A percentile compares a stretch with the other conserved stretches of the same genome.
phyloP scores from a whole-genome alignment of 2,797 vertebrate species.

The Sternarchorhynchus goeldii region DNA sequence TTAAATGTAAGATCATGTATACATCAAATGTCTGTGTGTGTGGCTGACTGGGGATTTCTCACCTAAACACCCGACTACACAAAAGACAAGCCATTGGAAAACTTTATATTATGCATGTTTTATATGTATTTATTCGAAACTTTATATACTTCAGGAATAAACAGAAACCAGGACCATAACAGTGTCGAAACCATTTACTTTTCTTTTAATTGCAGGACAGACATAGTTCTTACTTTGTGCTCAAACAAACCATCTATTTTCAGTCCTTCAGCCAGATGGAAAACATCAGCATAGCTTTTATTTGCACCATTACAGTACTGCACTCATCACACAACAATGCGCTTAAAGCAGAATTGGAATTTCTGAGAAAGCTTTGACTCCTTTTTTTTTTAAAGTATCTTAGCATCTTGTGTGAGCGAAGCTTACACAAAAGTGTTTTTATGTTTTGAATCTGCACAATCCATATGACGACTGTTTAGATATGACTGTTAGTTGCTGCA shows the following conservation, averaged over 20 bases:
- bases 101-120: constrained; percentile 10
- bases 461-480: background rate
- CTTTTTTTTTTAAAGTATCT: too few relatives aligned
- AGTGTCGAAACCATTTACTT: background rate
- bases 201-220: background rate
- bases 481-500: background rate
- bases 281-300: constrained; percentile 5
- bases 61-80: constrained; percentile 14
- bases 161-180: constrained; percentile 7
- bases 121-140: background rate
- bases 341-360: too few relatives aligned
- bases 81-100: constrained; percentile 11
- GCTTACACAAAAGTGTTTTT: too few relatives aligned
- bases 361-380: too few relatives aligned
- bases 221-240: background rate
- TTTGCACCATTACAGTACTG: background rate
- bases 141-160: constrained; percentile 5
- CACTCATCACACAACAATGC: too few relatives aligned
- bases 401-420: too few relatives aligned
- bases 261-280: background rate
- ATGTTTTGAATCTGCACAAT: too few relatives aligned
- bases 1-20: constrained; percentile 45
- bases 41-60: constrained; percentile 33
- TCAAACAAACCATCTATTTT: background rate
- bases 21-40: constrained; percentile 27